Conservation (phyloP, 2,888 invertebrate genomes). For the Meteorus colon region DNA sequence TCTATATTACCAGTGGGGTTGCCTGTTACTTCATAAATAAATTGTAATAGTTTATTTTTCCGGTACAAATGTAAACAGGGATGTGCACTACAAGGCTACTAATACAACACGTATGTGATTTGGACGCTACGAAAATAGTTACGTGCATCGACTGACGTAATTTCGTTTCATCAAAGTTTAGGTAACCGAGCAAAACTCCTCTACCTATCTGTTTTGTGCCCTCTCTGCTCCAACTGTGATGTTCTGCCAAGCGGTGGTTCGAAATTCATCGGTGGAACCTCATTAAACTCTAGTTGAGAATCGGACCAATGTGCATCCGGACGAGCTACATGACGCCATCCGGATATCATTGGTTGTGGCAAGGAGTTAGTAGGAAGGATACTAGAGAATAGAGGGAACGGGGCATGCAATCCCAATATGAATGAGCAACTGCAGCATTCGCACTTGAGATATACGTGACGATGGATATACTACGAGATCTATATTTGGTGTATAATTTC, state of each 20-base stretch:
- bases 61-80: neutral
- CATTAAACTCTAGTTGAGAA: slow-evolving; percentile 48
- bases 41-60: neutral
- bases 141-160: neutral
- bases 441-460: slow-evolving; percentile 35
- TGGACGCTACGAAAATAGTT: neutral
- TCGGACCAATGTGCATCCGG: slow-evolving; percentile 43
- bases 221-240: neutral
- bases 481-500: neutral
- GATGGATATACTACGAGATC: neutral
- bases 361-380: neutral
- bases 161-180: slow-evolving; percentile 5
- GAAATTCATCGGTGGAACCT: slow-evolving; percentile 39
- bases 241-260: neutral
- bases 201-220: neutral
- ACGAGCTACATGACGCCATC: slow-evolving; percentile 39
- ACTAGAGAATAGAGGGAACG: neutral
- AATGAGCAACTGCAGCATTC: slow-evolving; percentile 40
- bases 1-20: neutral
- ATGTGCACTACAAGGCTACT: neutral
- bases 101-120: neutral
- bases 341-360: slow-evolving; percentile 41
- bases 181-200: neutral
- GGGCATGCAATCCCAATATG: slow-evolving; percentile 22
- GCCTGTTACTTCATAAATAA: neutral